Evolutionary conservation across 2,797 vertebrate genomes (phyloP), one percentile per base, ranked within the genome.

Genomic region (Lycodopsis pacificus): DNA sequence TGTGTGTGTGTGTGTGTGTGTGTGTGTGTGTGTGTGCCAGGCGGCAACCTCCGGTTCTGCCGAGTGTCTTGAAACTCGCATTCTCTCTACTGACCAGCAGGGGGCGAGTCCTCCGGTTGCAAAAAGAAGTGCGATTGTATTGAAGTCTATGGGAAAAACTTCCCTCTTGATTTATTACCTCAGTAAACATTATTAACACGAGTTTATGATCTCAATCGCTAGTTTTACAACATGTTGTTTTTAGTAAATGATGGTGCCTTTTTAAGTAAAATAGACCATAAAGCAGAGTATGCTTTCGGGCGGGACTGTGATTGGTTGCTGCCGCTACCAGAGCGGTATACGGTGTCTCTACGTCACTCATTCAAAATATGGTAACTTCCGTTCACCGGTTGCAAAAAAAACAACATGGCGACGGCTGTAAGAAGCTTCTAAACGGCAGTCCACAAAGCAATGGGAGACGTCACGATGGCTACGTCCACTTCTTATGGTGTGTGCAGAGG

Each of bases 1-100:
- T 79, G 66, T 74, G 46, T 30, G 57, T 77, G 65, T 77, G 30
- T 73, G 38, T 71, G 11, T 74, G 57, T 73, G 63, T 78, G 25
- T 71, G 42, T 79, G 65, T 69, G 36, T 56, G 51, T 22, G 3
- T 61, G 54, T 56, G 51, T 25, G 3, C 22, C 22, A 54, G 51
- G 51, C 22, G 4, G 51, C n/a, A 54, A 54, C 22, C 22, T 25
- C 51, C 51, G 22, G 19, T 25, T 27, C 53, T 12, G 4, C n/a
- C n/a, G 49, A 53, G n/a, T 20, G 19, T 19, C 20, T n/a, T 49
- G 1, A 49, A 19, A 54, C 22, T 5, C 27, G 25, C 13, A 7
- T 25, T 54, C 22, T 54, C 53, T 54, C 14, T 54, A 7, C 22
- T 27, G 22, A 27, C 13, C 22, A 27, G 13, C 13, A 54, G 19